Percentiles rank a stretch among this genome's conserved stretches.
These are phyloP conservation scores for Caenorhabditis afra DNA, from an alignment of 2,888 invertebrate species.

Conservation along the genomic window DNA sequence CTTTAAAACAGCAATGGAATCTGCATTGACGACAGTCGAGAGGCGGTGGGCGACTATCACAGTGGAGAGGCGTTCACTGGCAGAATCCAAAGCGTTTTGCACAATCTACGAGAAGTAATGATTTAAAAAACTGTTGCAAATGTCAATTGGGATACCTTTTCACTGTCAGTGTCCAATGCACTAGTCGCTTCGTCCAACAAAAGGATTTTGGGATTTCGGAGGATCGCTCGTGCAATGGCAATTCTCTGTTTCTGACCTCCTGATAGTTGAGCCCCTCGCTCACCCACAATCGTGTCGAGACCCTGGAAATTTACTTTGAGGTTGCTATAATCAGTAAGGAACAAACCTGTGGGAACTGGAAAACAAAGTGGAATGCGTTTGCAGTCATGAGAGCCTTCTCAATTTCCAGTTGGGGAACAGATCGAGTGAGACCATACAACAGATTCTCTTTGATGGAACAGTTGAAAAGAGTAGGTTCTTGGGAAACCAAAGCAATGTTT, in stretches of 20 bases:
- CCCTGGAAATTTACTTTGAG: slow-evolving; percentile 67
- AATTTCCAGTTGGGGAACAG: slow-evolving; percentile 62
- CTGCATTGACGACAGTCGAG: slow-evolving; percentile 82
- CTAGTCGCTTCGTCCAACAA: slow-evolving; percentile 65
- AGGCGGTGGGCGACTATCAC: slow-evolving; percentile 82
- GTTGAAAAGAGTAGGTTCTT: slow-evolving; percentile 82
- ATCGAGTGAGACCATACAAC: slow-evolving; percentile 37
- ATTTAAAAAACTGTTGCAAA: not conserved
- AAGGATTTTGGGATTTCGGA: slow-evolving; percentile 57
- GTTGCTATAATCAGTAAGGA: too few species aligned
- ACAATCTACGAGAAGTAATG: slow-evolving; percentile 83
- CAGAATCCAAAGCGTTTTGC: slow-evolving; percentile 84
- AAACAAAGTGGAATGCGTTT: slow-evolving; percentile 82
- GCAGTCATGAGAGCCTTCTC: slow-evolving; percentile 79
- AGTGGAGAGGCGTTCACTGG: slow-evolving; percentile 81
- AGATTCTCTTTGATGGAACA: slow-evolving; percentile 74
- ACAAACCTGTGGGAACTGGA: slow-evolving; percentile 77
- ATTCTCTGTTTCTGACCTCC: slow-evolving; percentile 82
- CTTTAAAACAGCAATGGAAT: slow-evolving; percentile 82
- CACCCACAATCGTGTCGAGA: slow-evolving; percentile 81
- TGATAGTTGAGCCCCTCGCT: slow-evolving; percentile 81
- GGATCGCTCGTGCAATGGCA: slow-evolving; percentile 81
- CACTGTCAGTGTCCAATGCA: slow-evolving; percentile 72
- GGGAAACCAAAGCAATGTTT: slow-evolving; percentile 81
- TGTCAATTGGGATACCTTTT: slow-evolving; percentile 36